Evolutionary conservation across 1,140 invertebrate genomes (phyloP).

Genomic region (Lordiphosa mommai): DNA sequence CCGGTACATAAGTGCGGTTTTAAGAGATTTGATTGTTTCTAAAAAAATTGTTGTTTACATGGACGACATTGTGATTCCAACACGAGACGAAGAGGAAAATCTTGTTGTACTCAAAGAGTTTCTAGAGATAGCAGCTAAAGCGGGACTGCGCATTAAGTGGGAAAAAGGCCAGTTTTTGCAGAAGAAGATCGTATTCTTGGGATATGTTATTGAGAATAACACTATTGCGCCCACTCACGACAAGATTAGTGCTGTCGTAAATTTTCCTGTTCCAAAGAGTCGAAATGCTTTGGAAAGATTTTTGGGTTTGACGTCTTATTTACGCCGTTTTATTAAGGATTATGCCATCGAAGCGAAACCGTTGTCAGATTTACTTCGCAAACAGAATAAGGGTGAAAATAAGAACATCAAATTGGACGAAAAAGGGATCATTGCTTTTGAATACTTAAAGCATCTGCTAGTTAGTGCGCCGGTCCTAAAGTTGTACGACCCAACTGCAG

Average conservation of each 20-base stretch:
- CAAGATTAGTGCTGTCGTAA: background rate
- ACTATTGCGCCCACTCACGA: slow-evolving; percentile 2
- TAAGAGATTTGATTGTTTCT: too few species aligned
- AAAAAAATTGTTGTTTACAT: slow-evolving; percentile 5
- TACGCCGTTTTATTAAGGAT: background rate
- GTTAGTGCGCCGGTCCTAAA: too few species aligned
- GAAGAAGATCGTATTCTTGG: background rate
- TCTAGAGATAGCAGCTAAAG: too few species aligned
- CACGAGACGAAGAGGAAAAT: background rate
- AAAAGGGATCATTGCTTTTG: too few species aligned
- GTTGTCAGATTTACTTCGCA: too few species aligned
- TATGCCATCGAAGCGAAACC: background rate
- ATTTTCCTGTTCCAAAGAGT: background rate
- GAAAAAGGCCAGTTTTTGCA: background rate
- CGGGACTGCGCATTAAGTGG: background rate
- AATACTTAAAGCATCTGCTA: too few species aligned
- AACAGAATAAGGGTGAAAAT: too few species aligned
- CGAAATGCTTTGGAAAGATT: background rate
- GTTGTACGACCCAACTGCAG: too few species aligned
- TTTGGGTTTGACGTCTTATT: slow-evolving; percentile 4
- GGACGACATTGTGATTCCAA: background rate
- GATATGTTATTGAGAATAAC: slow-evolving; percentile 1
- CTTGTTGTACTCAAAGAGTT: background rate
- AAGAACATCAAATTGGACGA: too few species aligned
- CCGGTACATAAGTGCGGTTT: too few species aligned